Base-by-base conservation (phyloP, 2,888 invertebrate species). In the Carterocephalus palaemon region DNA sequence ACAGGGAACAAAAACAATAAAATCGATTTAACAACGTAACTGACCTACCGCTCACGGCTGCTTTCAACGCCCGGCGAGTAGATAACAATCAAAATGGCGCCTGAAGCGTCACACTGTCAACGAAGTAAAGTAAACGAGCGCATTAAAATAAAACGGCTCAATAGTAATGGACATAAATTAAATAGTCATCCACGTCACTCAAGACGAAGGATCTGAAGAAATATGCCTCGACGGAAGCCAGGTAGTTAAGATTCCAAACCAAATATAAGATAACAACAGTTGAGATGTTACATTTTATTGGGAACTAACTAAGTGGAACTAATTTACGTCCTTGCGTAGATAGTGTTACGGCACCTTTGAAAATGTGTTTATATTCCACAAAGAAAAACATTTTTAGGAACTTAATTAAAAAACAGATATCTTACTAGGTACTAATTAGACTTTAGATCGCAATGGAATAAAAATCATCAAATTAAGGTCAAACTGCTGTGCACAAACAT, bases 161-260 rank as follows among this genome's bases (percentile, higher is more conserved):
- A 56, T 62, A 69, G 71, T 74, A 80, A 72, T 74, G 67, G 75
- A 79, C 81, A 85, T 86, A 86, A 86, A 85, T 86, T 84, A 85
- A 75, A 77, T 70, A 71, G 80, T 66, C 78, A 64, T 79, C 71
- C 71, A 75, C 67, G 84, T 84, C 85, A 84, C 65, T 85, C 83
- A 84, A 72, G 64, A 51, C 61, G 60, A 70, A 75, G 76, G 73
- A 72, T 65, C 66, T 65, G 56, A 64, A 70, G 73, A 70, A 66
- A 76, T 71, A 74, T 63, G 57, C 63, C 64, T 59, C 75, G 79
- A 75, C 84, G 79, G 83, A 83, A 85, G 83, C 80, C 85, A 85
- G 85, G 85, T 85, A 85, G 84, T 84, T 75, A 80, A 84, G 84
- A 84, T 85, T 62, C 60, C 56, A 75, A 79, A 83, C 79, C 76